phyloP scores from a whole-genome alignment of 2,888 invertebrate species.

The Lucinisca nassula region DNA sequence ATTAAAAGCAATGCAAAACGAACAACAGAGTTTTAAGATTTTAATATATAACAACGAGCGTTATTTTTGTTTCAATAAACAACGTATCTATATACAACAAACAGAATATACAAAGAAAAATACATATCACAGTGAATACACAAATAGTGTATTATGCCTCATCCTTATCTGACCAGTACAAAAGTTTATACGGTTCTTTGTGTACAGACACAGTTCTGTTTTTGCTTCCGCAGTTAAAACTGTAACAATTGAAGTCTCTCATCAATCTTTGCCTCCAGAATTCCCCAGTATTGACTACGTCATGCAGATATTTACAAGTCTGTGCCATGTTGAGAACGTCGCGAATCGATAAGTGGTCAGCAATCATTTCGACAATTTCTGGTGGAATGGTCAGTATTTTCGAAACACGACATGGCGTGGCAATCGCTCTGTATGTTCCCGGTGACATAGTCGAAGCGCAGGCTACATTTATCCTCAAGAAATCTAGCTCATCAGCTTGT shows the following conservation, averaged over 20 bases:
- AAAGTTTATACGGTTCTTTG: background rate
- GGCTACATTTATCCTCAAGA: background rate
- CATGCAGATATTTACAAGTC: background rate
- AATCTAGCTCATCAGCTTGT: background rate
- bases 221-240: background rate
- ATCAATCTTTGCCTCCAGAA: background rate
- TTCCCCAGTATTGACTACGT: background rate
- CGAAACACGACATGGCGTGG: background rate
- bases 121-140: too few relatives aligned
- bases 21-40: too few relatives aligned
- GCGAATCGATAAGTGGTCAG: background rate
- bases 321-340: background rate
- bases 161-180: background rate
- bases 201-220: background rate
- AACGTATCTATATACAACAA: too few relatives aligned
- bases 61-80: too few relatives aligned
- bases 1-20: too few relatives aligned
- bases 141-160: background rate
- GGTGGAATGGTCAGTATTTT: background rate
- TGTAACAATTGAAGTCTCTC: background rate
- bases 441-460: background rate
- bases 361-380: background rate
- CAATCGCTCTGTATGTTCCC: background rate
- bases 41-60: too few relatives aligned
- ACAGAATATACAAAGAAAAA: too few relatives aligned